A percentile compares a stretch with the other conserved stretches of the same genome.
Conservation (phyloP, 2,888 invertebrate species). For the Folsomia candida region DNA sequence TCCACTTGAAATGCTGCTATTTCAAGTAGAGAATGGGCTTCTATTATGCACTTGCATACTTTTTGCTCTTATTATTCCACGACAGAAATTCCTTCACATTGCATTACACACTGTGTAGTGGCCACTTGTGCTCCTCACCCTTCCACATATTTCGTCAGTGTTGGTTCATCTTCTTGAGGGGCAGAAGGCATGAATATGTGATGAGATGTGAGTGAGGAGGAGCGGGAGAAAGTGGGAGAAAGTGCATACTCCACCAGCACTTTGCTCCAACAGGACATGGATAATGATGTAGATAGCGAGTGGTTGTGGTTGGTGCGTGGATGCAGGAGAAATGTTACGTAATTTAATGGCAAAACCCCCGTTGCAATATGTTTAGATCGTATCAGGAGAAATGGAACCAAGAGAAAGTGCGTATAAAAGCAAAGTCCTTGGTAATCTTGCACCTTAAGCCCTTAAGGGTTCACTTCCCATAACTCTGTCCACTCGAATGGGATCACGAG, state of each 20-base stretch:
- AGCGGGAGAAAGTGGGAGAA: neutral
- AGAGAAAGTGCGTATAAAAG: neutral
- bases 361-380: neutral
- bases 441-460: neutral
- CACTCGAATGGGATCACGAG: neutral
- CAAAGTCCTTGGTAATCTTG: neutral
- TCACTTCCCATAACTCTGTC: neutral
- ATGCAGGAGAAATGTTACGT: neutral
- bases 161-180: neutral
- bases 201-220: neutral
- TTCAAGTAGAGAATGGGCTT: no score
- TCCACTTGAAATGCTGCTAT: no score
- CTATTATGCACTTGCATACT: no score
- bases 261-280: neutral
- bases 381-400: neutral
- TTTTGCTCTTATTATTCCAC: neutral
- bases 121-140: neutral
- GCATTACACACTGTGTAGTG: neutral
- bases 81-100: neutral
- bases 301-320: neutral
- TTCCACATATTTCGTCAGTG: neutral
- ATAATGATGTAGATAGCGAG: slow-evolving; percentile 3
- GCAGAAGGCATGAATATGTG: slow-evolving; percentile 4
- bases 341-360: neutral
- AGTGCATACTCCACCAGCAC: neutral